Evolutionary conservation across 2,113 vertebrate species (phyloP).

Genomic region (Ornithorhynchus anatinus): DNA sequence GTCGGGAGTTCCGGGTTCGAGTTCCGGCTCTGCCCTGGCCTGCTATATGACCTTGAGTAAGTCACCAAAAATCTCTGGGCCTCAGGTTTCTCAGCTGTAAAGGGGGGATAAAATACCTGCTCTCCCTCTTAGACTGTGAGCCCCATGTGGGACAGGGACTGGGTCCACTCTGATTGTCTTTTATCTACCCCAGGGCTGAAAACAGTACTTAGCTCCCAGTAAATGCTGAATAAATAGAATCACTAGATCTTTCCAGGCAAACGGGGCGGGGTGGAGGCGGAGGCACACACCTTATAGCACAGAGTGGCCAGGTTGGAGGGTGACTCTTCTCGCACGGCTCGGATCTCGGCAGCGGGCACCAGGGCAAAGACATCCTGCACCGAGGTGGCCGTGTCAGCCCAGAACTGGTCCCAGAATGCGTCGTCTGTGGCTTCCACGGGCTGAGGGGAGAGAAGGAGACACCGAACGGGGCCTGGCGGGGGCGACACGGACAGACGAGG

Average conservation of each 20-base stretch:
- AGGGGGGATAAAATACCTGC: accelerated
- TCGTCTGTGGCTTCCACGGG: constrained; percentile 97
- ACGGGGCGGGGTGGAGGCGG: neutral
- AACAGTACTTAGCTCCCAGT: neutral
- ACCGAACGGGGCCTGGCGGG: too few species aligned
- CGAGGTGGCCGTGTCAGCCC: constrained; percentile 92
- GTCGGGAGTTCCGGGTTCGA: too few species aligned
- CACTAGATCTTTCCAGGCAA: too few species aligned
- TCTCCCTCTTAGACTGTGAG: neutral
- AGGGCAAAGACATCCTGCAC: constrained; percentile 97
- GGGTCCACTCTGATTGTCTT: neutral
- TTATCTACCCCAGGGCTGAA: neutral
- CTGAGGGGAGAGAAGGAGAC: constrained; percentile 70
- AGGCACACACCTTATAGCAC: constrained; percentile 90
- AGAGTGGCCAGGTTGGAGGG: constrained; percentile 96
- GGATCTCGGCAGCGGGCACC: constrained; percentile 96
- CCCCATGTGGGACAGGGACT: too few species aligned
- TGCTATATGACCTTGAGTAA: too few species aligned
- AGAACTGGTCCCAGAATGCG: constrained; percentile 99
- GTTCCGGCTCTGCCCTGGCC: too few species aligned
- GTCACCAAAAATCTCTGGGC: neutral
- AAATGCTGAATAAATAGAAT: neutral
- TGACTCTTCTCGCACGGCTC: constrained; percentile 94
- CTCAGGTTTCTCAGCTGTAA: accelerated
- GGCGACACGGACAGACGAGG: too few species aligned